Conservation (phyloP, 2,888 invertebrate genomes). For the Coremacera marginata region DNA sequence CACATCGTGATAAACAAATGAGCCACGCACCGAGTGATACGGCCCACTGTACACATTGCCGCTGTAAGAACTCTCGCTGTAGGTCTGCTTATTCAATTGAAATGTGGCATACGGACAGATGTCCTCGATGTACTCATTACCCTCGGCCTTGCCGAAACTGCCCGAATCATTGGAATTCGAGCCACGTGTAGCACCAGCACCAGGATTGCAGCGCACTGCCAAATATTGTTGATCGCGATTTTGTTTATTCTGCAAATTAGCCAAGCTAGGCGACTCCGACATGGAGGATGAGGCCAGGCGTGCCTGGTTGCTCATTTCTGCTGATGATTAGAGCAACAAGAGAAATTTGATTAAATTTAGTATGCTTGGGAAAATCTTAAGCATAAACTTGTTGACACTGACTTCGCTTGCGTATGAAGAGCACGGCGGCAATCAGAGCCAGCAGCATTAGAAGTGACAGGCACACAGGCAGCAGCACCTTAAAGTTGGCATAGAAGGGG, state of each 20-base stretch:
- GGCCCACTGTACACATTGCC: slow-evolving; percentile 89
- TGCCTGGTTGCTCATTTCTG: slow-evolving; percentile 70
- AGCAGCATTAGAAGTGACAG: slow-evolving; percentile 77
- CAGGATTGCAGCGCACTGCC: slow-evolving; percentile 76
- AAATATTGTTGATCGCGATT: slow-evolving; percentile 84
- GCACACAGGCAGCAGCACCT: slow-evolving; percentile 75
- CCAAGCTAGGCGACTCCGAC: slow-evolving; percentile 82
- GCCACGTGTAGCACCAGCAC: slow-evolving; percentile 65
- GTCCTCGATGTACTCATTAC: slow-evolving; percentile 88
- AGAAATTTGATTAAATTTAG: not conserved
- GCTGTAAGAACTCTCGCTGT: slow-evolving; percentile 91
- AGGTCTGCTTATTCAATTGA: slow-evolving; percentile 87
- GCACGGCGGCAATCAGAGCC: slow-evolving; percentile 77
- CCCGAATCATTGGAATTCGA: slow-evolving; percentile 71
- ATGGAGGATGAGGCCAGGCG: slow-evolving; percentile 71
- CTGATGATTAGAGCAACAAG: slow-evolving; percentile 29
- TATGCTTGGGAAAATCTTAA: not conserved
- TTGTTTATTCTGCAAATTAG: slow-evolving; percentile 84
- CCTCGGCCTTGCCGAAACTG: slow-evolving; percentile 72
- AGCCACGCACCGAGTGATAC: slow-evolving; percentile 86
- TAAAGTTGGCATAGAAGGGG: slow-evolving; percentile 77
- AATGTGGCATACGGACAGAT: slow-evolving; percentile 94
- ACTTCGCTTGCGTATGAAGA: slow-evolving; percentile 80
- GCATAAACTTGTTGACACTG: slow-evolving; percentile 67
- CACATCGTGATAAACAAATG: slow-evolving; percentile 91